A percentile compares a stretch with the other conserved stretches of the same genome.
Evolutionary conservation across 2,888 invertebrate species (phyloP).

Genomic region (Uropetala carovei): DNA sequence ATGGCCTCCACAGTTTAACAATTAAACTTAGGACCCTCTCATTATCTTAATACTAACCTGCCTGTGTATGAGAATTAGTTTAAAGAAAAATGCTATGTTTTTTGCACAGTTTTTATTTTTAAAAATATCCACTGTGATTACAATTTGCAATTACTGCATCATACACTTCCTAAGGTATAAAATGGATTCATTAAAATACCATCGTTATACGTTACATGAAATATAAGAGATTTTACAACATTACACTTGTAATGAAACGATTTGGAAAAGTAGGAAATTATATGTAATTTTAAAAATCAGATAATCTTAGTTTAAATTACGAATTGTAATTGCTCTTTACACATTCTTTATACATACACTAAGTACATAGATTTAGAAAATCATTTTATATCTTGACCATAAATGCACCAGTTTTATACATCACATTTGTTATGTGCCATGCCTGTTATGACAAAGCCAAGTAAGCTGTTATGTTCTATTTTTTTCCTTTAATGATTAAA

Average conservation of each 20-base stretch:
- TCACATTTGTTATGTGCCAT: slow-evolving; percentile 60
- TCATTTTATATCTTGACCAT: slow-evolving; percentile 28
- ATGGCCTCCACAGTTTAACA: no score
- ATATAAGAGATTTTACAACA: slow-evolving; percentile 50
- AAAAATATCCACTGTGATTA: slow-evolving; percentile 63
- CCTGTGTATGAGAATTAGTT: no score
- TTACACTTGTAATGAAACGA: slow-evolving; percentile 54
- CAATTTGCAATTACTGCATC: slow-evolving; percentile 52
- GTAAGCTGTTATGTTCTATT: slow-evolving; percentile 27
- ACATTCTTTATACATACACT: slow-evolving; percentile 2
- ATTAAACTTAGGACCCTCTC: no score
- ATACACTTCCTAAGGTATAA: slow-evolving; percentile 62
- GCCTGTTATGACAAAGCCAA: slow-evolving; percentile 8
- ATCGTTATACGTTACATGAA: slow-evolving; percentile 52
- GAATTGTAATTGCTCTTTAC: slow-evolving; percentile 38
- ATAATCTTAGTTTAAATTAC: slow-evolving; percentile 35
- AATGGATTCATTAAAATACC: slow-evolving; percentile 64
- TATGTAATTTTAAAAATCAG: slow-evolving; percentile 48
- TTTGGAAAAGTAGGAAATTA: slow-evolving; percentile 63
- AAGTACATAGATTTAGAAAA: slow-evolving; percentile 45
- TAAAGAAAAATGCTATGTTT: no score
- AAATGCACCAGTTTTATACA: slow-evolving; percentile 41
- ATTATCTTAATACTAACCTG: no score
- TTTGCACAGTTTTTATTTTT: slow-evolving; percentile 53
- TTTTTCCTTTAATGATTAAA: slow-evolving; percentile 33